Evolutionary conservation across 2,113 vertebrate species (phyloP).

Genomic region (Empidonax traillii): DNA sequence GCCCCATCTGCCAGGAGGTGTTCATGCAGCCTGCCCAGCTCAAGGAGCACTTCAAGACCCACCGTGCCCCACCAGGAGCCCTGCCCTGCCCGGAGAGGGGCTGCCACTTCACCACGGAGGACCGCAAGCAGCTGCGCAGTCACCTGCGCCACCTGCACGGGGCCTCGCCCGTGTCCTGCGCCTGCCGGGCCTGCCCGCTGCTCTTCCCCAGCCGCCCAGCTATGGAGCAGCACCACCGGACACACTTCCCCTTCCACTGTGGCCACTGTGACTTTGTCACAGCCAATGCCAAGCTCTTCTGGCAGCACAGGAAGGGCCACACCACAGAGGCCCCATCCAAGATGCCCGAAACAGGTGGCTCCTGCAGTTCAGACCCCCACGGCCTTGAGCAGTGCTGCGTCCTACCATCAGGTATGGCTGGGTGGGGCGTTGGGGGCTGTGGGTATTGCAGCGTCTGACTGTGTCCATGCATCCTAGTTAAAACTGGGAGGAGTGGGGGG

Average conservation of each 20-base stretch:
- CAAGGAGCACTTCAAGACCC: slow-evolving; percentile 80
- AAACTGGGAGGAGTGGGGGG: neutral
- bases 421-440: neutral
- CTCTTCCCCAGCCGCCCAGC: slow-evolving; percentile 74
- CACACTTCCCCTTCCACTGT: slow-evolving; percentile 84
- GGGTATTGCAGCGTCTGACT: neutral
- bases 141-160: slow-evolving; percentile 72
- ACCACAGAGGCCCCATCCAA: rapidly evolving
- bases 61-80: neutral
- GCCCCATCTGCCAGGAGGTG: slow-evolving; percentile 69
- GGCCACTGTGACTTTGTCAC: slow-evolving; percentile 75
- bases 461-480: neutral
- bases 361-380: neutral
- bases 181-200: slow-evolving; percentile 72
- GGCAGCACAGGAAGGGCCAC: slow-evolving; percentile 74
- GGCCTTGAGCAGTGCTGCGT: neutral
- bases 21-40: slow-evolving; percentile 72
- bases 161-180: slow-evolving; percentile 68
- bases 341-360: rapidly evolving
- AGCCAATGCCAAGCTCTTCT: slow-evolving; percentile 77
- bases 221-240: slow-evolving; percentile 78
- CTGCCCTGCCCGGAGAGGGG: slow-evolving; percentile 71
- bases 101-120: slow-evolving; percentile 71
- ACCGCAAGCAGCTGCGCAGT: slow-evolving; percentile 70
- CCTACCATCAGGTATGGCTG: neutral